Evolutionary conservation across 2,113 vertebrate genomes (phyloP), one percentile per base, ranked within the genome.

Genomic region (human): DNA sequence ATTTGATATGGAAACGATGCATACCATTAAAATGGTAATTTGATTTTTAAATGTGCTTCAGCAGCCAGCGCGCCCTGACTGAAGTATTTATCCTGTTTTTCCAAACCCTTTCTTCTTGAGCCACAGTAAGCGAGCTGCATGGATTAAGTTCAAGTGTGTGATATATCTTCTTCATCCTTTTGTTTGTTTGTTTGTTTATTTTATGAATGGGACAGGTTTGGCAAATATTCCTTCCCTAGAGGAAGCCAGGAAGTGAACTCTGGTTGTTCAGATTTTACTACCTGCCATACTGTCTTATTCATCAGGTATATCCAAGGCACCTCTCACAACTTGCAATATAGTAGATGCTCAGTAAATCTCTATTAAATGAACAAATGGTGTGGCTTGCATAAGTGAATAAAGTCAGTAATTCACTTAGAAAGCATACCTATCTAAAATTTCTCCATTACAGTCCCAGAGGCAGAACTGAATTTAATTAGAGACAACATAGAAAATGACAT

Each of bases 61-160:
- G 98, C 95, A 98, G 97, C 50, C 98, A 97, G 96, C 91, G 96
- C 92, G 84, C 92, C 98, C 87, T 90, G 84, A 95, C 91, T 97
- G 97, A 98, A 97, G 97, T 82, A 96, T 98, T 98, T 97, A 98
- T 98, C 97, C 98, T 61, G 94, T 97, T 98, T 98, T 97, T 94
- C 95, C 97, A 88, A 97, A 93, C 85, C 95, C 95, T 96, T 98
- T 94, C 93, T 96, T 95, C 97, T 81, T 88, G 68, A 98, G 45
- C 96, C 81, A 79, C 73, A 95, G 96, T 35, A 82, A 66, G 81
- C 78, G 57, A 89, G 48, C 6, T 17, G 73, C n/a, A 72, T 45
- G 73, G 61, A 93, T 97, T 64, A 86, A 64, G 70, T 78, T 95
- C 94, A 96, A 96, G 83, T 59, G 61, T 64, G 57, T 68, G n/a